Conservation (phyloP, 2,113 vertebrate species). For the Prochilodus magdalenae region DNA sequence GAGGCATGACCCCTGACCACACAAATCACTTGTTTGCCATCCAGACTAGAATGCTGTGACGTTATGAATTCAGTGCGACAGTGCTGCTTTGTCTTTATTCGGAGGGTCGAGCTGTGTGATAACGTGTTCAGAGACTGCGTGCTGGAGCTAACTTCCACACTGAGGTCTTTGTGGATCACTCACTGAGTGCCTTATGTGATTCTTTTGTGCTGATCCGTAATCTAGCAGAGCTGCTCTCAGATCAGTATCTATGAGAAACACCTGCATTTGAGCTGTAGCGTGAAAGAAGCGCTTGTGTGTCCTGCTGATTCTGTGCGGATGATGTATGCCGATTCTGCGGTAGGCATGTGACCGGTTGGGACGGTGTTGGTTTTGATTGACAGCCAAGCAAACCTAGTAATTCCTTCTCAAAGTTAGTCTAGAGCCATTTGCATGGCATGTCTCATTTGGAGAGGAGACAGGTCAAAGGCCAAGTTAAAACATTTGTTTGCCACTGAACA, state of each 20-base stretch:
- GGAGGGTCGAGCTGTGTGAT: neutral
- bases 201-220: neutral
- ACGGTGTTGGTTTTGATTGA: neutral
- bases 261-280: neutral
- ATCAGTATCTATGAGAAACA: neutral
- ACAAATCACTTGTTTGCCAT: conserved; percentile 16
- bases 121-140: conserved; percentile 1
- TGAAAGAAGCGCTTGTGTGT: neutral
- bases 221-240: neutral
- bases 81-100: conserved; percentile 28
- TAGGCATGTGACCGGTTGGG: neutral
- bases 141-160: neutral
- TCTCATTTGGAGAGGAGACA: too few species aligned
- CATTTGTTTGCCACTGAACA: too few species aligned
- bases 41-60: conserved; percentile 7
- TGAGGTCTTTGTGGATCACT: conserved; percentile 36
- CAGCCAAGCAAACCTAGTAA: too few species aligned
- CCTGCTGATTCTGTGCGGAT: neutral
- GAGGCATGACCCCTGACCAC: neutral
- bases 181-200: neutral
- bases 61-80: neutral
- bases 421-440: too few species aligned
- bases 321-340: neutral
- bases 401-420: too few species aligned
- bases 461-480: too few species aligned